Evolutionary conservation across 1,140 invertebrate genomes (phyloP), one percentile per base, ranked within the genome.

Genomic region (Brachionus koreanus): DNA sequence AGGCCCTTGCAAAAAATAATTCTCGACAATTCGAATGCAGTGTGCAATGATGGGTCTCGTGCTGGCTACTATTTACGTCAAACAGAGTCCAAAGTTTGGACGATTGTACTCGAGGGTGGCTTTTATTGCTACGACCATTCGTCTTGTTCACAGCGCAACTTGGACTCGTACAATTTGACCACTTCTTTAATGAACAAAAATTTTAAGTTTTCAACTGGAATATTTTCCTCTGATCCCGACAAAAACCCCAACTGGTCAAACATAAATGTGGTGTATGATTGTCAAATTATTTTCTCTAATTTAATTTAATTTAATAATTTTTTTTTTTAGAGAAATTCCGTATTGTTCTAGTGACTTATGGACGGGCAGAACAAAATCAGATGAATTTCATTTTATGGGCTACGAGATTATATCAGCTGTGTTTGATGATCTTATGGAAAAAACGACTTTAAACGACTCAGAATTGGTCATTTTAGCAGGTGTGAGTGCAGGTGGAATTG

Each of bases 261-360:
- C n/a, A 52, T 37, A 3, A 79, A 79, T 13, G 7, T 43, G 2
- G 29, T 79, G 76, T 79, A 79, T 61, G 74, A 23, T 35, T 49
- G 13, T 19, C 5, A 76, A 57, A 49, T 23, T 46, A 76, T 25
- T 19, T 35, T 16, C n/a, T n/a, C n/a, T n/a, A n/a, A n/a, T n/a
- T n/a, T n/a, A n/a, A n/a, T n/a, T n/a, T n/a, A n/a, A n/a, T n/a
- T 29, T 29, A 29, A 29, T 29, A 29, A 29, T 2, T 23, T 61
- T 13, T 77, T 25, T 7, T 57, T 35, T 19, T 12, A 79, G 76
- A 37, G 29, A 57, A 19, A 43, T 79, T 19, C 76, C 76, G 2
- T 79, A 79, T 43, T 79, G 76, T 43, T 79, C 76, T 13, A 79
- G 76, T 29, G 76, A 79, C 29, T 61, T 79, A 33, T 79, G 76